Base-by-base conservation (phyloP, 2,113 vertebrate species). In the Fulmarus glacialis region DNA sequence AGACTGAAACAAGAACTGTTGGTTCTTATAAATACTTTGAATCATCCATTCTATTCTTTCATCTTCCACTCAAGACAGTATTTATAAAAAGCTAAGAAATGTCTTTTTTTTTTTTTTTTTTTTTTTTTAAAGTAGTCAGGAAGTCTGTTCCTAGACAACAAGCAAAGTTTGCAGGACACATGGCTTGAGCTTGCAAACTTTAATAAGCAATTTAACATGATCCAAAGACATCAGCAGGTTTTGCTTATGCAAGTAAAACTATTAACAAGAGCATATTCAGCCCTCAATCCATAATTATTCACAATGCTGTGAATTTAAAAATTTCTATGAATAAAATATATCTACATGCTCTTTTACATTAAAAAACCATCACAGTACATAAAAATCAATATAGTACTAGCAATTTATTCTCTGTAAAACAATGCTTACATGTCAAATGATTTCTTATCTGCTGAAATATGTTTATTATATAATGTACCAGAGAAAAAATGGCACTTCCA, bases 21-120 rank as follows among this genome's bases (percentile, higher is more conserved):
- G 18, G 29, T 90, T 85, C 88, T 93, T 89, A 83, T 70, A 94
- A 92, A 93, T 79, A 93, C 56, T 94, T 94, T 77, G 81, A 94
- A 92, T 94, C 59, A 92, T 63, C 64, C 26, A 30, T 77, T 95
- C 18, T 50, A 5, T 45, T 79, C 7, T 60, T 82, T 78, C 58
- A 12, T 78, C 58, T 79, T 78, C n/a, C 30, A 80, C 8, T 2
- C 47, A 94, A 24, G 1, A 67, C 45, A 92, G 43, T 64, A 92
- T 64, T 94, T 96, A 92, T 73, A 94, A 96, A 95, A 95, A 96
- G 60, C 81, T 84, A 95, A 88, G 19, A 91, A 94, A 92, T 68
- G 38, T 60, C 38, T 45, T 86, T 80, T 36, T 47, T 36, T 43
- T 7, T 24, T 43, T 43, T 12, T 6, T 55, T 58, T n/a, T 71